Evolutionary conservation across 1,140 invertebrate species (phyloP), one percentile per base, ranked within the genome.

Genomic region (Mamestra configurata): DNA sequence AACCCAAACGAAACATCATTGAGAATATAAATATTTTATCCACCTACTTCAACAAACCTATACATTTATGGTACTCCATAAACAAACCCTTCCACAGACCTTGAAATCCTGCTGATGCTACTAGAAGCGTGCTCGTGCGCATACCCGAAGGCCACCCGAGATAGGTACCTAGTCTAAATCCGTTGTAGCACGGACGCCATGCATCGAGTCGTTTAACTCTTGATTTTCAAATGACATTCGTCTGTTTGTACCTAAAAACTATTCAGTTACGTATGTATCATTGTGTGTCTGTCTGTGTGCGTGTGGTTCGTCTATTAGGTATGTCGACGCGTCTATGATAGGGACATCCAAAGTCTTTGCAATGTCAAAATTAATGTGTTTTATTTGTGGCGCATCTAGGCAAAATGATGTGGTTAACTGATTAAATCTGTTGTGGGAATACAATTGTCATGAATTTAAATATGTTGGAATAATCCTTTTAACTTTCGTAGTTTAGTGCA

Each of bases 171-270:
- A 43, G 35, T 46, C 43, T 72, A 72, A 53, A 72, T 75, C 15
- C 7, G 43, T 20, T 18, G 37, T 61, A 40, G n/a, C 20, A 8
- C 53, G 37, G 35, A 20, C 35, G 35, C 27, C 53, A 13, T 37
- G 10, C 35, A 4, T 13, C 46, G 55, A 35, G 80, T 81, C 76
- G 55, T 78, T 81, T 78, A 81, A 78, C 80, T 81, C 27, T 81
- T 81, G 80, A 73, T 81, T 81, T 81, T 81, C 75, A 81, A 79
- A 83, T 64, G 72, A 79, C 79, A 77, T 79, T 59, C 72, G 22
- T 6, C 46, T 73, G 68, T 27, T 46, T 73, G 31, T 49, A 55
- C 73, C 73, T 76, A 76, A 76, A 59, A 76, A 64, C 73, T 76
- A 76, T 76, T 76, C 73, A 61, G 55, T 61, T 24, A 27, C 22